Conservation (phyloP, 1,140 invertebrate species). For the Temnothorax nylanderi region DNA sequence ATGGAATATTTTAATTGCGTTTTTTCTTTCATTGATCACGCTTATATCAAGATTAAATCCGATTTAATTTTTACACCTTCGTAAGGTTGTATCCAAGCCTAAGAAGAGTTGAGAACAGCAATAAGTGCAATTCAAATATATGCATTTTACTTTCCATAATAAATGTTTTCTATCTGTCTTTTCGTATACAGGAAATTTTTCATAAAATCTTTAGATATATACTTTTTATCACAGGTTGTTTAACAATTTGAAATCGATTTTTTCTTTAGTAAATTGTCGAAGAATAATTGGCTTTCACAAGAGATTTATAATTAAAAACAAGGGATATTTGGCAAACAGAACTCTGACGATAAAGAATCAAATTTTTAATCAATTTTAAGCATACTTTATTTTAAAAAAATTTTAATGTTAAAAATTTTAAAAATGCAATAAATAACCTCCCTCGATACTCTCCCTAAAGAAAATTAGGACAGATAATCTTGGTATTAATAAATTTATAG, state of each 20-base stretch:
- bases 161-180: neutral
- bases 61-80: neutral
- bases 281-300: neutral
- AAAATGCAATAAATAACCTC: neutral
- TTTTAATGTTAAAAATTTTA: neutral
- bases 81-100: neutral
- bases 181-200: neutral
- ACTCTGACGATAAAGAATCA: neutral
- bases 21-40: neutral
- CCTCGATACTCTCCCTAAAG: neutral
- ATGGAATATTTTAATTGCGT: constrained; percentile 21
- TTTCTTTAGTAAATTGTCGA: neutral
- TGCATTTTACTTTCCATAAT: neutral
- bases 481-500: neutral
- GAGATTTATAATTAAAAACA: constrained; percentile 16
- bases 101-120: neutral
- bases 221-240: neutral
- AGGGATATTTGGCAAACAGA: neutral
- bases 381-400: neutral
- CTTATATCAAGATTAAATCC: neutral
- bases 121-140: neutral
- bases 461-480: neutral
- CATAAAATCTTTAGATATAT: neutral
- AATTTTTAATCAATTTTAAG: constrained; percentile 4
- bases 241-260: constrained; percentile 18